A percentile compares a stretch with the other conserved stretches of the same genome.
Evolutionary conservation across 2,797 vertebrate species (phyloP).

Genomic region (Coendou prehensilis): DNA sequence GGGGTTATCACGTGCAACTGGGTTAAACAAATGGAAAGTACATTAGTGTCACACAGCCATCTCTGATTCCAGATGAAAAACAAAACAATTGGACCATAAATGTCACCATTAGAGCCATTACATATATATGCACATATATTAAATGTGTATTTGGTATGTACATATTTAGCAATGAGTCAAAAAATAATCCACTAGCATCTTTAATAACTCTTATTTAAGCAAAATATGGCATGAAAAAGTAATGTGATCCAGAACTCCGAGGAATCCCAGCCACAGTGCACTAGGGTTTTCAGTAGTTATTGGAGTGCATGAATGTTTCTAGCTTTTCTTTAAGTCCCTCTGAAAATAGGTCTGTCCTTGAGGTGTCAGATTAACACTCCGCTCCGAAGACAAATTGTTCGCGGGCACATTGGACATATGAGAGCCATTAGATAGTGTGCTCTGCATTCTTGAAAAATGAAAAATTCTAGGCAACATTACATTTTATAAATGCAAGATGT

Average conservation of each 20-base stretch:
- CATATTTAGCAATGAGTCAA: conserved; percentile 81
- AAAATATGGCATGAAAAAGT: conserved; percentile 78
- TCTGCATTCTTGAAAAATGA: conserved; percentile 91
- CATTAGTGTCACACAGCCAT: conserved; percentile 56
- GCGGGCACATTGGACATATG: conserved; percentile 89
- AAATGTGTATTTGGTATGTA: conserved; percentile 74
- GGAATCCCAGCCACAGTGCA: conserved; percentile 82
- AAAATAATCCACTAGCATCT: conserved; percentile 79
- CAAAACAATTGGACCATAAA: conserved; percentile 77
- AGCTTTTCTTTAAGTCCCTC: conserved; percentile 84
- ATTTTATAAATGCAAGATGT: conserved; percentile 92
- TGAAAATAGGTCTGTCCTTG: conserved; percentile 89
- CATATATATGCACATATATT: conserved; percentile 74
- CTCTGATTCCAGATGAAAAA: conserved; percentile 66
- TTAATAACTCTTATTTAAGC: conserved; percentile 84
- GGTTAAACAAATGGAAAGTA: conserved; percentile 73
- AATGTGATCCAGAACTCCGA: conserved; percentile 85
- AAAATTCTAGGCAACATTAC: conserved; percentile 92
- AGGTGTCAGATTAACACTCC: conserved; percentile 92
- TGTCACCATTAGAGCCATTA: conserved; percentile 77
- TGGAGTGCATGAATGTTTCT: conserved; percentile 84
- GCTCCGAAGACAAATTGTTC: conserved; percentile 91
- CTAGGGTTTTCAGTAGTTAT: conserved; percentile 87
- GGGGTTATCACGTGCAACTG: conserved; percentile 59
- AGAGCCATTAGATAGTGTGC: conserved; percentile 90